phyloP scores from a whole-genome alignment of 2,113 vertebrate species.

The Dipodomys ordii region DNA sequence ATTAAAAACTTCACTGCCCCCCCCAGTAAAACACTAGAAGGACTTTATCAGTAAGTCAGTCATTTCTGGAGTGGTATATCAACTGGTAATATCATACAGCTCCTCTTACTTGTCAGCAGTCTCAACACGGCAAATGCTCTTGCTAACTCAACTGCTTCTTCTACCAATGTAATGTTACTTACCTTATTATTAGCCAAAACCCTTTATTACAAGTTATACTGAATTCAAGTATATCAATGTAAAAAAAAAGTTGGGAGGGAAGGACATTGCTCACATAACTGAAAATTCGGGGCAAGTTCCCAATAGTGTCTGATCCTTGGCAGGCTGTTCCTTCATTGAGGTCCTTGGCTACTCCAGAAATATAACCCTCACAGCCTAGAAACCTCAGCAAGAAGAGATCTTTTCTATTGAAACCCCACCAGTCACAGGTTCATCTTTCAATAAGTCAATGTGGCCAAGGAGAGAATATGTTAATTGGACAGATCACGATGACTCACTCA shows the following conservation, averaged over 20 bases:
- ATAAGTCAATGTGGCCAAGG: background rate
- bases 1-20: constrained; percentile 27
- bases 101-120: constrained; percentile 31
- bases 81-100: background rate
- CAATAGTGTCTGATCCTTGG: background rate
- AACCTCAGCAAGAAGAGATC: background rate
- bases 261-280: background rate
- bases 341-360: background rate
- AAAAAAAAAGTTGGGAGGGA: background rate
- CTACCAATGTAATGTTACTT: background rate
- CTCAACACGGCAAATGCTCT: background rate
- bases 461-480: background rate
- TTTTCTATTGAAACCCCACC: background rate
- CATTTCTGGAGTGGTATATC: background rate
- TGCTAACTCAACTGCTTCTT: constrained; percentile 29
- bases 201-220: background rate
- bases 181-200: background rate
- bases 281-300: constrained; percentile 32
- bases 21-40: constrained; percentile 6
- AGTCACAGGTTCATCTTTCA: background rate
- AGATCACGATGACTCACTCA: background rate
- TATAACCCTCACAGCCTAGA: background rate
- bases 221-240: background rate
- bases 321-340: background rate
- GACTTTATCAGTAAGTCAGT: background rate